Conservation (phyloP, 2,888 invertebrate species). For the Cephalotes varians region DNA sequence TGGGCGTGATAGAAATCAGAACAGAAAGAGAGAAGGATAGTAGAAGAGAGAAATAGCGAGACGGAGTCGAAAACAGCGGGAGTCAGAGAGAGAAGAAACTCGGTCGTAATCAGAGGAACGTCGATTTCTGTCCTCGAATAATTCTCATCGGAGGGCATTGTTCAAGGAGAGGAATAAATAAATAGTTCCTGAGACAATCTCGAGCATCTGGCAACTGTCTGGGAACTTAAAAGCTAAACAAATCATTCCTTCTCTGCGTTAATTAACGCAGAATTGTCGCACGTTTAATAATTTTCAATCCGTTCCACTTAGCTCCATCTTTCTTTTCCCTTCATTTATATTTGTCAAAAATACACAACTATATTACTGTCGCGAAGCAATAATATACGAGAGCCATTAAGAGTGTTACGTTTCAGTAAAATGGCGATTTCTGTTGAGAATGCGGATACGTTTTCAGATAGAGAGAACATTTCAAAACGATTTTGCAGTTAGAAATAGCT, state of each 20-base stretch:
- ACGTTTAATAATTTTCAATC: slow-evolving; percentile 49
- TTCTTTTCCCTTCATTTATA: neutral
- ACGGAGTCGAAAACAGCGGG: neutral
- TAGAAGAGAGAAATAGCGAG: neutral
- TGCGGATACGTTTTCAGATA: neutral
- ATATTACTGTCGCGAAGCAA: neutral
- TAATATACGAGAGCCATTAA: slow-evolving; percentile 33
- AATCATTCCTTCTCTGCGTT: slow-evolving; percentile 44
- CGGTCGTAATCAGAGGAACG: slow-evolving; percentile 70
- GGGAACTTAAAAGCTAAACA: slow-evolving; percentile 37
- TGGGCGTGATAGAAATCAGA: slow-evolving; percentile 30
- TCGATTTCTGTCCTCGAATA: slow-evolving; percentile 71
- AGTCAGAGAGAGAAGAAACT: slow-evolving; percentile 50
- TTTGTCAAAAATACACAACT: neutral
- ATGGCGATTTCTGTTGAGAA: neutral
- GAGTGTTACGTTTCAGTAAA: neutral
- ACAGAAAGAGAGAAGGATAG: neutral
- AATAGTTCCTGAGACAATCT: slow-evolving; percentile 67
- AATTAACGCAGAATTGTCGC: slow-evolving; percentile 57
- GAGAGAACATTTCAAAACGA: slow-evolving; percentile 11
- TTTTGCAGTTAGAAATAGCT: slow-evolving; percentile 25
- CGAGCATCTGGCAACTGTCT: slow-evolving; percentile 59
- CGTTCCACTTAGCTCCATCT: neutral
- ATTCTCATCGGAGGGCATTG: slow-evolving; percentile 68
- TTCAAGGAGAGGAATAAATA: slow-evolving; percentile 71